Conservation (phyloP, 2,888 invertebrate species). For the Nebria salina region DNA sequence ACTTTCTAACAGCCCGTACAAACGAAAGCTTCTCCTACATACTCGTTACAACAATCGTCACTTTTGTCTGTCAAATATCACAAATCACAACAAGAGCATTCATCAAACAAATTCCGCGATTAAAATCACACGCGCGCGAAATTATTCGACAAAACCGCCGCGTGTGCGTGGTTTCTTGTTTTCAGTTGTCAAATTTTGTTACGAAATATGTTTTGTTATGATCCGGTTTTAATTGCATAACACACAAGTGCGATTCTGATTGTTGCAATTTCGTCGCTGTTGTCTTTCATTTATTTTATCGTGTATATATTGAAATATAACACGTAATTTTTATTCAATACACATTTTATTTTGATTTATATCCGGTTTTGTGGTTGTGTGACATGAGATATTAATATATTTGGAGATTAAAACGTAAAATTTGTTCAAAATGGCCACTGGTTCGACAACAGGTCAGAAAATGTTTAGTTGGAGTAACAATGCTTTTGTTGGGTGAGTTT, state of each 20-base stretch:
- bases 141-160: background rate
- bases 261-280: background rate
- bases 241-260: background rate
- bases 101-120: background rate
- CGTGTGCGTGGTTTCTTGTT: background rate
- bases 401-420: background rate
- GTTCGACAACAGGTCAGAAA: constrained; percentile 42
- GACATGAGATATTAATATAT: constrained; percentile 32
- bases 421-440: constrained; percentile 37
- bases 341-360: background rate
- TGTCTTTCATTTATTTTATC: constrained; percentile 12
- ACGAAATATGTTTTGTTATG: background rate
- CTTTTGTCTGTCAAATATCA: constrained; percentile 17
- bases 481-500: constrained; percentile 53
- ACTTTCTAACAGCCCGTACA: constrained; percentile 43
- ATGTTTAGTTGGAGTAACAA: constrained; percentile 57
- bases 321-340: background rate
- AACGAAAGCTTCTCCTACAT: constrained; percentile 31
- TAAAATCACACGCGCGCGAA: constrained; percentile 4
- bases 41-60: constrained; percentile 8
- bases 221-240: background rate
- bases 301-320: constrained; percentile 20
- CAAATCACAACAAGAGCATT: background rate
- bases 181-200: constrained; percentile 2
- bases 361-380: constrained; percentile 16